phyloP scores from a whole-genome alignment of 2,113 vertebrate species.

The Falcunculus frontatus region DNA sequence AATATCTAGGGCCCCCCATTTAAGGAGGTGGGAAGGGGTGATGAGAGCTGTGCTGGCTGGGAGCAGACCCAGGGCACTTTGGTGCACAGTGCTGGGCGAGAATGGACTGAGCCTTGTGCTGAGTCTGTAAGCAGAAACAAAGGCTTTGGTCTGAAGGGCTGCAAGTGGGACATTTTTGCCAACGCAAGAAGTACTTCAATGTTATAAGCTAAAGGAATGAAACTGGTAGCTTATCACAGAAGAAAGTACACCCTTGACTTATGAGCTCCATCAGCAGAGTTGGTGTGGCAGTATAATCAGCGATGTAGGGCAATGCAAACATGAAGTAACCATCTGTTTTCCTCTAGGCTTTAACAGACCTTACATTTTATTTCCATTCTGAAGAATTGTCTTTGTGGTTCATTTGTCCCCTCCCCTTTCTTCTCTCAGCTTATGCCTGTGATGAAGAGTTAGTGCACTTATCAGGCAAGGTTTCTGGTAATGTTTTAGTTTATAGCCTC shows the following conservation, averaged over 20 bases:
- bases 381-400: not conserved
- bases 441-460: slow-evolving; percentile 48
- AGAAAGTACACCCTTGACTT: not conserved
- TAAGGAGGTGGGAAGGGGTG: not conserved
- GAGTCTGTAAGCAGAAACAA: not conserved
- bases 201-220: not conserved
- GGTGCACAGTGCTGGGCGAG: not conserved
- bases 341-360: not conserved
- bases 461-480: slow-evolving; percentile 62
- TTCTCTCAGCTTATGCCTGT: not conserved
- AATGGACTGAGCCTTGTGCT: not conserved
- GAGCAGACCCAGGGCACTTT: rapidly evolving
- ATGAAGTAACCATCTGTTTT: slow-evolving; percentile 28
- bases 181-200: not conserved
- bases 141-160: not conserved
- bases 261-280: not conserved
- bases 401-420: not conserved
- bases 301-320: slow-evolving; percentile 1
- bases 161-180: not conserved
- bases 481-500: slow-evolving; percentile 64
- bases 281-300: not conserved
- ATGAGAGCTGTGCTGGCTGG: not conserved
- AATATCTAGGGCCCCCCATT: not conserved
- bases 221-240: not conserved
- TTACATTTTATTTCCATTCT: slow-evolving; percentile 38